Percentiles rank a stretch among this genome's conserved stretches.
Evolutionary conservation across 64 coral and sea anemone species (phyloP).

Genomic region (Montipora sp.): DNA sequence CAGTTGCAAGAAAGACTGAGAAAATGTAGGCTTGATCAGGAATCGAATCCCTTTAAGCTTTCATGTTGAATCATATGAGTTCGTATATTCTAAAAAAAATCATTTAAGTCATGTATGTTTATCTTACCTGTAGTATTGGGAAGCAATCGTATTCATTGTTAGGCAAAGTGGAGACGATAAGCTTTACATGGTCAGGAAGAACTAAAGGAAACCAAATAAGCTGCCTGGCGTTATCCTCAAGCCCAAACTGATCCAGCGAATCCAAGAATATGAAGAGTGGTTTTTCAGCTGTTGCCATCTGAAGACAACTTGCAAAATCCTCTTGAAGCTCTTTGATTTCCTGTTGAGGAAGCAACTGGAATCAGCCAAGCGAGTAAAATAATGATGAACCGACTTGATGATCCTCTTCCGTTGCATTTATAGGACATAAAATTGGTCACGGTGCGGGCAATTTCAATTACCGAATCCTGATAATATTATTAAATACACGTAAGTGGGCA

Average conservation of each 20-base stretch:
- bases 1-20: too few relatives aligned
- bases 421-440: too few relatives aligned
- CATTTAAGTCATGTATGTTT: too few relatives aligned
- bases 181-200: conserved; percentile 70
- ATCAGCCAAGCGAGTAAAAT: neutral
- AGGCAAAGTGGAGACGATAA: conserved; percentile 87
- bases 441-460: too few relatives aligned
- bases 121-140: conserved; percentile 76
- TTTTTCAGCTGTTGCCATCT: conserved; percentile 62
- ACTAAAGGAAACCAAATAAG: conserved; percentile 80
- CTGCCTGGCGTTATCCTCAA: conserved; percentile 79
- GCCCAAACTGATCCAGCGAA: conserved; percentile 88
- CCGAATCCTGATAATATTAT: too few relatives aligned
- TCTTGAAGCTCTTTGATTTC: conserved; percentile 85
- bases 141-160: conserved; percentile 74
- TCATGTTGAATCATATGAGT: too few relatives aligned
- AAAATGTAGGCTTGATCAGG: too few relatives aligned
- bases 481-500: too few relatives aligned
- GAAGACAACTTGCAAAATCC: conserved; percentile 72
- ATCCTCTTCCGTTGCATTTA: neutral
- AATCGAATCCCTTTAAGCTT: too few relatives aligned
- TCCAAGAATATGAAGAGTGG: conserved; percentile 83
- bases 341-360: conserved; percentile 12
- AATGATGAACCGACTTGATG: neutral
- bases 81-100: too few relatives aligned